Percentiles rank a stretch among this genome's conserved stretches.
These are phyloP conservation scores for Andricus curvator DNA, from an alignment of 2,888 invertebrate species.

Conservation along the genomic window DNA sequence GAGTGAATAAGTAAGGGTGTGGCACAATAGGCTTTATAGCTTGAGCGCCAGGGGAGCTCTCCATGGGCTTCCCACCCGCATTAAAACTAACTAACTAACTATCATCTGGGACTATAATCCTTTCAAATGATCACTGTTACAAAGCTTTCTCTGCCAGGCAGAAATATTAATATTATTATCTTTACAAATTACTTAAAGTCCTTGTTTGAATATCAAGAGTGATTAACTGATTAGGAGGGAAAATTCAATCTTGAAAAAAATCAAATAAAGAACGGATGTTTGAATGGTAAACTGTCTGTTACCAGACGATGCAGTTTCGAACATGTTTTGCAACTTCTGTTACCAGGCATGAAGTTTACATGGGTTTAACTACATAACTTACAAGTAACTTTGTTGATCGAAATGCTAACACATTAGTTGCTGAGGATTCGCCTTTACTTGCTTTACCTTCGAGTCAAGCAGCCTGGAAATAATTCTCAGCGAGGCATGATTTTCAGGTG, in stretches of 20 bases:
- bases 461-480: neutral
- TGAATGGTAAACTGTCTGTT: neutral
- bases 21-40: too few species aligned
- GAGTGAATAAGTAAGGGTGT: too few species aligned
- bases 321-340: neutral
- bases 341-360: neutral
- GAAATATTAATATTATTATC: too few species aligned
- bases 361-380: too few species aligned
- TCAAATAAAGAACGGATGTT: neutral
- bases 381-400: neutral
- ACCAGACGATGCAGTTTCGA: neutral
- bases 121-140: too few species aligned
- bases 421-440: neutral
- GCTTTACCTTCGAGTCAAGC: neutral
- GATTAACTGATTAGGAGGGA: neutral
- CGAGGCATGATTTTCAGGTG: neutral
- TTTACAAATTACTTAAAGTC: too few species aligned
- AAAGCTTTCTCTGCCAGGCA: too few species aligned
- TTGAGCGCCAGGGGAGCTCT: too few species aligned
- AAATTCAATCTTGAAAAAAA: neutral
- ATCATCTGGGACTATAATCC: too few species aligned
- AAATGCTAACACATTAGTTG: neutral
- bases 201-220: neutral
- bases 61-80: too few species aligned
- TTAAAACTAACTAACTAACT: too few species aligned